A percentile compares a stretch with the other conserved stretches of the same genome.
Evolutionary conservation across 2,888 invertebrate genomes (phyloP).

Genomic region (Trichopoda pennipes): DNA sequence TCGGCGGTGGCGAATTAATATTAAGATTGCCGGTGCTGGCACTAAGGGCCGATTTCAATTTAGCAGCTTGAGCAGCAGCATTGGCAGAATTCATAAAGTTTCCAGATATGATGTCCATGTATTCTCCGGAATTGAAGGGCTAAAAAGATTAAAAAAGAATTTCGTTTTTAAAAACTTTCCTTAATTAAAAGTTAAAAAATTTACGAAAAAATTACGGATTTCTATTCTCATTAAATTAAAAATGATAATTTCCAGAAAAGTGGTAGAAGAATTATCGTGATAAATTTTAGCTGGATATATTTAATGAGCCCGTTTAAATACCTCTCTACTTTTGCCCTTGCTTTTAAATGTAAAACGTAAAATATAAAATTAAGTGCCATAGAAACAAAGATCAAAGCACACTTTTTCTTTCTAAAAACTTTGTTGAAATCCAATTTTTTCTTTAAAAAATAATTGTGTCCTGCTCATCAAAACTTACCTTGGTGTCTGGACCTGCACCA

Average conservation of each 20-base stretch:
- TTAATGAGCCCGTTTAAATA: no score
- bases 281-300: no score
- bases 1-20: constrained; percentile 72
- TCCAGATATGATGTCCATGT: constrained; percentile 78
- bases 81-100: constrained; percentile 73
- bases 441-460: neutral
- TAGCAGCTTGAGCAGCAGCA: constrained; percentile 73
- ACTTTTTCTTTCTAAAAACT: no score
- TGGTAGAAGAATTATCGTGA: no score
- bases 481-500: constrained; percentile 73
- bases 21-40: constrained; percentile 69
- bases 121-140: constrained; percentile 77
- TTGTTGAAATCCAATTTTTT: neutral
- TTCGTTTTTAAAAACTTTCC: neutral
- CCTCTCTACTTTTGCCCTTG: no score
- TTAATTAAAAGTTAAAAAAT: neutral
- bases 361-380: no score
- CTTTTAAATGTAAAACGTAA: no score
- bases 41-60: constrained; percentile 73
- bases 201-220: neutral
- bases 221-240: neutral
- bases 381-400: no score
- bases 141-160: constrained; percentile 52
- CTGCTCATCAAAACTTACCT: constrained; percentile 51
- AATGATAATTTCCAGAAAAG: no score